These are phyloP conservation scores for Anastrepha obliqua DNA, from an alignment of 1,140 invertebrate genomes.

Conservation along the genomic window DNA sequence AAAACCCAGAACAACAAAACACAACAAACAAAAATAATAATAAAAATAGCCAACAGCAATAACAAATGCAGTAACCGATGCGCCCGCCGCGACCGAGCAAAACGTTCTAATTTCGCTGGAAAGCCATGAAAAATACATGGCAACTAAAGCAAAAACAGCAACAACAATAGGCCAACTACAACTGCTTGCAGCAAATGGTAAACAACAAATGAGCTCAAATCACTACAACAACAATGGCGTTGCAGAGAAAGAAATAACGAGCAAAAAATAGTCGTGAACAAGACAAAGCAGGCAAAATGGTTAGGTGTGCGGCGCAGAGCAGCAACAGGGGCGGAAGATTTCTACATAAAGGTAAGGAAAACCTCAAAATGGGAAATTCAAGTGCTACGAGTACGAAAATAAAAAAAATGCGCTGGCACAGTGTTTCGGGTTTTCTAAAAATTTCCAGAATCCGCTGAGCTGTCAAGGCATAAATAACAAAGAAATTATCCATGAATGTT, in stretches of 20 bases:
- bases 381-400: not conserved
- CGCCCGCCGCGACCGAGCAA: not conserved
- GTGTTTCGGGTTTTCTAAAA: not conserved
- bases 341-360: not conserved
- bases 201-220: constrained; percentile 25
- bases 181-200: not conserved
- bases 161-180: not conserved
- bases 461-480: no score
- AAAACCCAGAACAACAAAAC: not conserved
- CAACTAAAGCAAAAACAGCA: constrained; percentile 6
- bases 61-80: constrained; percentile 26
- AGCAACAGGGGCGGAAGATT: not conserved
- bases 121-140: constrained; percentile 24
- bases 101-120: constrained; percentile 43
- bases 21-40: not conserved
- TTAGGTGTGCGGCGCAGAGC: not conserved
- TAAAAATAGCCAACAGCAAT: not conserved
- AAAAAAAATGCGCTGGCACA: not conserved
- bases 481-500: no score
- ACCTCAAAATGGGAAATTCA: constrained; percentile 9
- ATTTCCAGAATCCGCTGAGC: no score
- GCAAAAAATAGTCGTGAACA: not conserved
- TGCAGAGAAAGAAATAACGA: not conserved
- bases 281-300: no score
- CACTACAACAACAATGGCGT: not conserved